Conservation (phyloP, 2,797 vertebrate species). For the Arctocebus calabarensis region DNA sequence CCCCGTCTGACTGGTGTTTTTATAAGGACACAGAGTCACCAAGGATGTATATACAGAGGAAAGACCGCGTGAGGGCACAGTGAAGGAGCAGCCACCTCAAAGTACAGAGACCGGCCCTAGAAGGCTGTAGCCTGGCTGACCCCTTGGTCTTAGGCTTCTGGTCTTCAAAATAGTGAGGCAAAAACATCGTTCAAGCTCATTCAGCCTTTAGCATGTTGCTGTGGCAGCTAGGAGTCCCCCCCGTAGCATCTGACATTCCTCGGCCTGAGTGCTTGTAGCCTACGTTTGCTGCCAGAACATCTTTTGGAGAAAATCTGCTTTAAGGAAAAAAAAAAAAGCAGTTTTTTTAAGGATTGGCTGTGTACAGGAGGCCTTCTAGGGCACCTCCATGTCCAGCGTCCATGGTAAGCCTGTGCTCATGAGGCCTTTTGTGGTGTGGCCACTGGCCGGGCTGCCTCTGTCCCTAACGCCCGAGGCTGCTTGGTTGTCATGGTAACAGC, state of each 20-base stretch:
- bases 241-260: accelerated
- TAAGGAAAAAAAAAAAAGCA: background rate
- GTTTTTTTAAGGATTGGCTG: background rate
- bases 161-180: background rate
- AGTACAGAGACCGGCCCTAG: background rate
- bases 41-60: accelerated
- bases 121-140: accelerated
- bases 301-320: background rate
- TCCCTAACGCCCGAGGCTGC: conserved; percentile 69
- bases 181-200: too few species aligned
- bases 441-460: conserved; percentile 60
- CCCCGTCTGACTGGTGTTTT: background rate
- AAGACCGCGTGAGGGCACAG: background rate
- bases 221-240: background rate
- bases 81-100: accelerated
- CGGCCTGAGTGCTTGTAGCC: background rate
- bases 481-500: conserved; percentile 85
- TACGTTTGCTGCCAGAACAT: background rate
- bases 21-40: background rate
- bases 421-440: background rate
- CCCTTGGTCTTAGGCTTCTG: background rate
- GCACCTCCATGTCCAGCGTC: background rate
- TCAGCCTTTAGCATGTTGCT: background rate
- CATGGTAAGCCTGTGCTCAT: background rate
- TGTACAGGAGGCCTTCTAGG: background rate